Base-by-base conservation (phyloP, 2,113 vertebrate genomes). In the Isurus oxyrinchus region DNA sequence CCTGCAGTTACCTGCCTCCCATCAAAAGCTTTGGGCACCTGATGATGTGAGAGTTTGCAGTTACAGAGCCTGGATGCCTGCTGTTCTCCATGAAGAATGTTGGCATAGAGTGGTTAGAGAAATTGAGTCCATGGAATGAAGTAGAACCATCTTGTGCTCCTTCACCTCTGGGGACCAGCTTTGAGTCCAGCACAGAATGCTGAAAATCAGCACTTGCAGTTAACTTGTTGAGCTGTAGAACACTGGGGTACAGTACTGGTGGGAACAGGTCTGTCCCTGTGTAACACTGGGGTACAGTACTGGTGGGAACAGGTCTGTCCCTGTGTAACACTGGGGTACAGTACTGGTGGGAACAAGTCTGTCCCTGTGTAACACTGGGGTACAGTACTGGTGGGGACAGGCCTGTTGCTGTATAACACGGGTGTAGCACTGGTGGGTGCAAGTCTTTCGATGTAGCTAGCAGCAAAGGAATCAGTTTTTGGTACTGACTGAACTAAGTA, bases 201-300 rank as follows among this genome's bases (percentile, higher is more conserved):
- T 5, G 59, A 59, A 11, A 69, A 69, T 69, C 21, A 69, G 21
- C 21, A 23, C 19, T 21, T 67, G 66, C 16, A 21, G 19, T 61
- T 61, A 61, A 11, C 10, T 61, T 14, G 8, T 14, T 14, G 11
- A 61, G 61, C 44, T 49, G 44, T 49, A 53, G 53, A 57, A 55
- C 25, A 76, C 72, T 76, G 72, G 86, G 86, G 49, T 55, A 31
- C 86, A 31, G 86, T 88, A 55, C 79, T 40, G n/a, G n/a, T 84
- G 40, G 79, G 79, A 13, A 81, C 79, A 40, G 79, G 79, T 81
- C 79, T 81, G 13, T 81, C 35, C 0, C 35, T 81, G 40, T 81
- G 40, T 81, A 81, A 81, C 79, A 81, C n/a, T 81, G 79, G 79
- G 79, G 79, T 81, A 40, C 79, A 81, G 79, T 81, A 81, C 79